Percentiles rank a stretch among this genome's conserved stretches.
These are phyloP conservation scores for Ganaspis sp. DNA, from an alignment of 1,140 invertebrate genomes.

Conservation along the genomic window DNA sequence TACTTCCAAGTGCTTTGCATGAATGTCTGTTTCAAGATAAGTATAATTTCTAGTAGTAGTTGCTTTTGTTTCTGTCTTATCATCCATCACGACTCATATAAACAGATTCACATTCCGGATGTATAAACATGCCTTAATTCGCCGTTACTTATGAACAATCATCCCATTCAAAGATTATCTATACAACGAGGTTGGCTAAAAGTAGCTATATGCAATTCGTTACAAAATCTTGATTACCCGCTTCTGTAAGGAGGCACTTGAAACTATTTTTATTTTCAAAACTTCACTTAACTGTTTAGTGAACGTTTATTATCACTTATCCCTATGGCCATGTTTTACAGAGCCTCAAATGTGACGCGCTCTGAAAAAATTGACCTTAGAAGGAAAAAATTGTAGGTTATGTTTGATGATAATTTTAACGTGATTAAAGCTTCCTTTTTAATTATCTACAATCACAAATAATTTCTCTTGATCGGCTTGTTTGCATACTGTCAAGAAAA, in stretches of 20 bases:
- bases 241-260: background rate
- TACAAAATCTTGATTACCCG: background rate
- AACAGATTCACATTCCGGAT: constrained; percentile 18
- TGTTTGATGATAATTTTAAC: too few relatives aligned
- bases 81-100: background rate
- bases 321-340: too few relatives aligned
- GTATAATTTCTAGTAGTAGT: background rate
- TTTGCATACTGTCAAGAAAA: too few relatives aligned
- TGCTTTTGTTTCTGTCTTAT: constrained; percentile 18
- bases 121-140: background rate
- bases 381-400: too few relatives aligned
- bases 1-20: background rate
- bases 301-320: too few relatives aligned
- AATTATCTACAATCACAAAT: too few relatives aligned
- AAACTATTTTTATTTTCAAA: background rate
- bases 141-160: background rate
- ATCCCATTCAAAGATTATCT: constrained; percentile 2
- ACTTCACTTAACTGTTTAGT: too few relatives aligned
- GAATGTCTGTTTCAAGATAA: constrained; percentile 15
- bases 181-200: constrained; percentile 7
- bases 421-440: too few relatives aligned
- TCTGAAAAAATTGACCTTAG: too few relatives aligned
- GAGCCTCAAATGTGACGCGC: too few relatives aligned
- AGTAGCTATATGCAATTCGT: background rate
- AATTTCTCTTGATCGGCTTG: too few relatives aligned